Conservation (phyloP, 2,888 invertebrate species). For the Drosophila kanekoi region DNA sequence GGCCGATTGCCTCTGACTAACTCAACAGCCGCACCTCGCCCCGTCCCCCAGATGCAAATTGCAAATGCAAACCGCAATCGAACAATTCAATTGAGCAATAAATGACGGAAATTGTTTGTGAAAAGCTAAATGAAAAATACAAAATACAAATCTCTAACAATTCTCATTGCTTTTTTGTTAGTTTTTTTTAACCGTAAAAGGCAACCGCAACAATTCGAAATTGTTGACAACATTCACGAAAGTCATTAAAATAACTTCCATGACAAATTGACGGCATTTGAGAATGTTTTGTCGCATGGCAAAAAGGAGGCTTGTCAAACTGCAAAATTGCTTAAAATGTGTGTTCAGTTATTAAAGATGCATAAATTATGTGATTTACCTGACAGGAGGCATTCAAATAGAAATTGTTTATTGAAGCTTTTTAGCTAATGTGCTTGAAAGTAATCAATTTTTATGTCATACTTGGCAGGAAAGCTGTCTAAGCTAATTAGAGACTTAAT, state of each 20-base stretch:
- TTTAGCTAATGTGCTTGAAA: no score
- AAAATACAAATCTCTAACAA: slow-evolving; percentile 18
- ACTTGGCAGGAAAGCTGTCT: not conserved
- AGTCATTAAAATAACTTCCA: slow-evolving; percentile 54
- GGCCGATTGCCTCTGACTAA: slow-evolving; percentile 48
- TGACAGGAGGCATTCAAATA: slow-evolving; percentile 1
- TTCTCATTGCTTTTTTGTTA: slow-evolving; percentile 13
- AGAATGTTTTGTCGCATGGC: not conserved
- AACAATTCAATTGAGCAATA: slow-evolving; percentile 73
- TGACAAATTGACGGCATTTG: slow-evolving; percentile 56
- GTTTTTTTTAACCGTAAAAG: slow-evolving; percentile 26
- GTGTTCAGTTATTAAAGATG: slow-evolving; percentile 18
- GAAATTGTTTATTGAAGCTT: not conserved
- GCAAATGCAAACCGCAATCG: slow-evolving; percentile 60
- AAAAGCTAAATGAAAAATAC: slow-evolving; percentile 14
- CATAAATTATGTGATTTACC: slow-evolving; percentile 9
- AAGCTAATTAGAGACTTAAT: no score
- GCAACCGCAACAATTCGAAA: slow-evolving; percentile 26
- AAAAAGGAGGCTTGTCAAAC: slow-evolving; percentile 48
- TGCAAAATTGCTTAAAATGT: slow-evolving; percentile 15
- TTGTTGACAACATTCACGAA: slow-evolving; percentile 52
- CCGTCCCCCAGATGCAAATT: slow-evolving; percentile 51
- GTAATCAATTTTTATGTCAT: not conserved
- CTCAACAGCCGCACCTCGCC: slow-evolving; percentile 10
- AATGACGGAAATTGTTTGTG: slow-evolving; percentile 70